Evolutionary conservation across 2,888 invertebrate species (phyloP).

Genomic region (Antheraea assamensis): DNA sequence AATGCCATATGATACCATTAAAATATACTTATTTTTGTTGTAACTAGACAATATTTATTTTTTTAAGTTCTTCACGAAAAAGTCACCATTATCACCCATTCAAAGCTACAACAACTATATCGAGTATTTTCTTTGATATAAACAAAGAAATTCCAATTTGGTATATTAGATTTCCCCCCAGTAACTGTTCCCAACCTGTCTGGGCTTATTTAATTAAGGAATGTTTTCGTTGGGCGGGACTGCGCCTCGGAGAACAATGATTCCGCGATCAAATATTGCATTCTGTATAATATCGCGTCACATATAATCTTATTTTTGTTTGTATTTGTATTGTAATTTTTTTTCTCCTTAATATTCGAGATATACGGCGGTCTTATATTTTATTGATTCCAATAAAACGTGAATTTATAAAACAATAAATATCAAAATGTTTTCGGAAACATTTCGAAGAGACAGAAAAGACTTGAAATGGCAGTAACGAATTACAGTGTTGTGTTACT

Average conservation of each 20-base stretch:
- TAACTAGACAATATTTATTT: too few relatives aligned
- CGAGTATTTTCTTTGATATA: constrained; percentile 36
- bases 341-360: background rate
- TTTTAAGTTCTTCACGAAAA: background rate
- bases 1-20: too few relatives aligned
- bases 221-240: constrained; percentile 53
- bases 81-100: background rate
- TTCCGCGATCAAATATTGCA: constrained; percentile 48
- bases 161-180: constrained; percentile 58
- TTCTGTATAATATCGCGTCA: constrained; percentile 45
- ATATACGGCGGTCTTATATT: background rate
- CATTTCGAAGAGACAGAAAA: too few relatives aligned
- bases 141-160: constrained; percentile 57
- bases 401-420: background rate
- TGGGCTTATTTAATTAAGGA: constrained; percentile 66
- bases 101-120: background rate
- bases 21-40: too few relatives aligned
- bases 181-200: constrained; percentile 57
- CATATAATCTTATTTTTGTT: constrained; percentile 39
- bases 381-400: background rate
- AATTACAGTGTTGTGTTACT: too few relatives aligned
- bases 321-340: constrained; percentile 29
- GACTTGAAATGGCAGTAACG: too few relatives aligned
- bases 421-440: too few relatives aligned
- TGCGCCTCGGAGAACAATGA: constrained; percentile 40